Conservation (phyloP, 1,140 invertebrate genomes). For the Zaprionus gabonicus region DNA sequence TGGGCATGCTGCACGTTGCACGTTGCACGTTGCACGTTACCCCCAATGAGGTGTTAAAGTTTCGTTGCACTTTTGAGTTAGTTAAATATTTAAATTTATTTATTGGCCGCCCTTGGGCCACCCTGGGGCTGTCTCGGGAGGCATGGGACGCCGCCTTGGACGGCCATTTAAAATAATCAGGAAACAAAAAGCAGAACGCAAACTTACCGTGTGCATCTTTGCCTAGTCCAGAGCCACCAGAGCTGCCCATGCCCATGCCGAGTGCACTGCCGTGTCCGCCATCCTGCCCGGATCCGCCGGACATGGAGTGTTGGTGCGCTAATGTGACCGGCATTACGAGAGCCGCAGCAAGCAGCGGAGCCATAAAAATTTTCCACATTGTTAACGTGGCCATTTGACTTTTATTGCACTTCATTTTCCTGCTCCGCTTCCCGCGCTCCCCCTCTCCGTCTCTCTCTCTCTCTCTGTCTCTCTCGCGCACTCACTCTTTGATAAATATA, state of each 20-base stretch:
- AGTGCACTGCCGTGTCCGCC: conserved; percentile 38
- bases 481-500: conserved; percentile 28
- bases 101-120: conserved; percentile 56
- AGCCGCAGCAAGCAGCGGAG: conserved; percentile 62
- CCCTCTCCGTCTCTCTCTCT: conserved; percentile 5
- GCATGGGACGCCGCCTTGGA: conserved; percentile 10
- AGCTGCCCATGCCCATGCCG: conserved; percentile 50
- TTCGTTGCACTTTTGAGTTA: conserved; percentile 51
- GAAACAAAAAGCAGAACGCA: conserved; percentile 42
- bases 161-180: conserved; percentile 74
- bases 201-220: conserved; percentile 83
- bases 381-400: conserved; percentile 84
- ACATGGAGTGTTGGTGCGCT: conserved; percentile 79
- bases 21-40: conserved; percentile 34
- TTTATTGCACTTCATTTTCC: conserved; percentile 82
- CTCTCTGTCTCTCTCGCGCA: conserved; percentile 22
- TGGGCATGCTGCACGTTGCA: conserved; percentile 52
- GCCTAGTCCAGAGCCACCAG: conserved; percentile 42
- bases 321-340: conserved; percentile 78
- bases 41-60: conserved; percentile 66
- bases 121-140: conserved; percentile 16
- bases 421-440: conserved; percentile 8
- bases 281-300: conserved; percentile 45
- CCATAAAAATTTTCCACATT: conserved; percentile 84
- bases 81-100: conserved; percentile 83